phyloP scores from a whole-genome alignment of 2,888 invertebrate species.

The Caenorhabditis panamensis region DNA sequence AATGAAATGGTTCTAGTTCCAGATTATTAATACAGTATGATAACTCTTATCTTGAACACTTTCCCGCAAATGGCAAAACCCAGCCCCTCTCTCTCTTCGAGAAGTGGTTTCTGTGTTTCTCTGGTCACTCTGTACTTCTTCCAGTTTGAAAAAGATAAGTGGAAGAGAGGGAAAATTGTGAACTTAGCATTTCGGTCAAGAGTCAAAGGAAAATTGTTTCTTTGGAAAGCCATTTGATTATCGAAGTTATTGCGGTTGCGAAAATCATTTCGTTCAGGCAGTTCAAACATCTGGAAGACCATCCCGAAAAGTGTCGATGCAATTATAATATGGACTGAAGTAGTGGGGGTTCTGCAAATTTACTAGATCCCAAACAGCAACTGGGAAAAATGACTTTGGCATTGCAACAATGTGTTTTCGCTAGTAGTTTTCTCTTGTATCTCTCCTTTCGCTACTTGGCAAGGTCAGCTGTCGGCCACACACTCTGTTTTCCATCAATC shows the following conservation, averaged over 20 bases:
- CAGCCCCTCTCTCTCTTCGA: constrained; percentile 25
- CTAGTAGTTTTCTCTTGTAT: too few species aligned
- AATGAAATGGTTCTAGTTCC: constrained; percentile 13
- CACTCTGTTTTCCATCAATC: background rate
- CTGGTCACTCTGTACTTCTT: constrained; percentile 41
- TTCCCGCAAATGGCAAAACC: constrained; percentile 3
- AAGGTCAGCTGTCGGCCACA: background rate
- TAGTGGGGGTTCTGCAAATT: too few species aligned
- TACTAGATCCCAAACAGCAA: too few species aligned
- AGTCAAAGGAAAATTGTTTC: constrained; percentile 22
- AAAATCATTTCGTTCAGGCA: constrained; percentile 31
- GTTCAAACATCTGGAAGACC: constrained; percentile 4
- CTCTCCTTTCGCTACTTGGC: background rate
- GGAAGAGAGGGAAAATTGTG: constrained; percentile 22
- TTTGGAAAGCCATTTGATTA: background rate
- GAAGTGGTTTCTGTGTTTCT: constrained; percentile 37
- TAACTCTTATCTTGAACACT: constrained; percentile 49
- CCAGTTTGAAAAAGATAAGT: background rate
- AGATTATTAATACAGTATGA: constrained; percentile 19
- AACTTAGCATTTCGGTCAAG: constrained; percentile 46
- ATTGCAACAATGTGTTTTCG: too few species aligned
- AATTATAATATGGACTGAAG: too few species aligned
- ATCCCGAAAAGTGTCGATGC: too few species aligned
- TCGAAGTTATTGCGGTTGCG: background rate
- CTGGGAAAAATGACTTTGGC: too few species aligned